Base-by-base conservation (phyloP, 2,888 invertebrate species). In the Timema podura region DNA sequence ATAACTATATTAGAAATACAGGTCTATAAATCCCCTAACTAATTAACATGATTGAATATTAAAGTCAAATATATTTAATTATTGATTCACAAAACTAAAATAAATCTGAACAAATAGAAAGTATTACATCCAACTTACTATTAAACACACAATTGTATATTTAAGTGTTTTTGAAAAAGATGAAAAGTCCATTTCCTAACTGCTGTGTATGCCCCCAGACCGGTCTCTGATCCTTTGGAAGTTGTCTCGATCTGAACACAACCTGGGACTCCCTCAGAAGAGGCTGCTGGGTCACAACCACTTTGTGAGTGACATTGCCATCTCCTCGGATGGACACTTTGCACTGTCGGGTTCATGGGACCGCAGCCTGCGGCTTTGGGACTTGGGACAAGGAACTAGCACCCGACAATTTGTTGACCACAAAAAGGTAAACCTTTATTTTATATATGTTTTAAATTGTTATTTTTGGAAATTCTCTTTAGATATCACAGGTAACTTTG, bases 261-360 rank as follows among this genome's bases (percentile, higher is more conserved):
- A 93, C 83, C 98, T 96, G 83, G 98, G 98, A 77, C 89, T 95
- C 73, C 97, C 98, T 13, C 93, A 95, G 83, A 96, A 96, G 83
- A 91, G 96, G 81, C 87, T 99, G 51, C 91, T 95, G 79, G 98
- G 98, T 68, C 99, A 99, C 83, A 96, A 96, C 13, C 98, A 99
- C 83, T 99, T 99, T 82, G 96, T 99, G 79, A 96, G 97, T 71
- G 99, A 99, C 82, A 98, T 99, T 68, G 98, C 98, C 69, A 88
- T 99, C 74, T 99, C 98, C 16, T 96, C 97, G 70, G 99, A 99
- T 84, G 99, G 98, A 75, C 98, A 98, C 85, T 99, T 98, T 84
- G 98, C 98, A 69, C 87, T 99, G 68, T 98, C 98, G 74, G 98
- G 98, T 68, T 98, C 98, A 0, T 99, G 99, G 99, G 99, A 99